Percentiles rank a stretch among this genome's conserved stretches.
Conservation (phyloP, 2,888 invertebrate species). For the Zelleria hepariella region DNA sequence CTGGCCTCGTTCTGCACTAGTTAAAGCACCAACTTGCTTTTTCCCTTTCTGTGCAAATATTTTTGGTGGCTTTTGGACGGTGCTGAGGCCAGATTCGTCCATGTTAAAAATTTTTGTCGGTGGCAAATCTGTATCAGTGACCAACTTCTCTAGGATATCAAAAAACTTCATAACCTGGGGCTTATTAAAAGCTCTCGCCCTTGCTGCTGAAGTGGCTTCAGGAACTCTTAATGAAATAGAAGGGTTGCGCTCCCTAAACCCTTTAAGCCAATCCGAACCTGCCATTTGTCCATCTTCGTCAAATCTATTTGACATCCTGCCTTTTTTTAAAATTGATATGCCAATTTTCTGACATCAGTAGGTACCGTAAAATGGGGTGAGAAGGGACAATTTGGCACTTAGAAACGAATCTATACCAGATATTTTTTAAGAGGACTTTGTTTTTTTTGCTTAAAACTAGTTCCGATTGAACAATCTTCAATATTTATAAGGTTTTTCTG, state of each 20-base stretch:
- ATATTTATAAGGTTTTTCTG: not conserved
- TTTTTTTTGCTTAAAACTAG: not conserved
- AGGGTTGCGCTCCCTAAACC: not conserved
- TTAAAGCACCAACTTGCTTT: conserved; percentile 38
- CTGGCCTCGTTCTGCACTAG: conserved; percentile 37
- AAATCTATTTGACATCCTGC: no score
- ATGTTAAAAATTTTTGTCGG: conserved; percentile 31
- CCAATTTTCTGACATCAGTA: not conserved
- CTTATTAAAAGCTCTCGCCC: conserved; percentile 13
- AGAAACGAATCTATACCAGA: not conserved
- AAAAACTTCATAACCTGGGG: conserved; percentile 16
- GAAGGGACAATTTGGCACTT: not conserved
- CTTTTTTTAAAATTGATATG: no score
- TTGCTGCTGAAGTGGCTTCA: conserved; percentile 15
- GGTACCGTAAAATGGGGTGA: not conserved
- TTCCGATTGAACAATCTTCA: not conserved
- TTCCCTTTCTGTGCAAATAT: conserved; percentile 25
- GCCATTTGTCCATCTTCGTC: conserved; percentile 11
- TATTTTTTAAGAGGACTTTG: not conserved
- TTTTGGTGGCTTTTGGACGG: conserved; percentile 32
- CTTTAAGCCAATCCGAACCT: conserved; percentile 16
- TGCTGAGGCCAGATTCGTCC: conserved; percentile 41
- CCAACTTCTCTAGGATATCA: not conserved
- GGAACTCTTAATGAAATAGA: conserved; percentile 13
- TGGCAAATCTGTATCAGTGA: conserved; percentile 10